Evolutionary conservation across 2,888 invertebrate species (phyloP), one percentile per base, ranked within the genome.

Genomic region (Hydrotaea cyrtoneurina): DNA sequence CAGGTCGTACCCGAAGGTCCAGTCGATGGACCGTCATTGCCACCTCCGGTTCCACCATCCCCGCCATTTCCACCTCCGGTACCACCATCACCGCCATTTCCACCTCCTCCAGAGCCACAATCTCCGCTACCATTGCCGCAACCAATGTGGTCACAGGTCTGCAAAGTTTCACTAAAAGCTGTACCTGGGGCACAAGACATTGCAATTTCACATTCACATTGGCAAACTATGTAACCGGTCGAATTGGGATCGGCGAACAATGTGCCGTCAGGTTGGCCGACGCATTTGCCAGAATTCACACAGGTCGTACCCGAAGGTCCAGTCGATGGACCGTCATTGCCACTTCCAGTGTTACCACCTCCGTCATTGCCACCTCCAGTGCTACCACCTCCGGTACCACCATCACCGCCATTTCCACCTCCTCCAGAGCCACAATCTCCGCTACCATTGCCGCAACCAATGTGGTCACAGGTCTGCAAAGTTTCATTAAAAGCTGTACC

Each of bases 271-370:
- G 50, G 11, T 46, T 78, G 23, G 1, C 62, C 62, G 0, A 43
- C 4, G 31, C 86, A 86, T 10, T 84, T 80, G 0, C 86, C 84
- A 10, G 82, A 62, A 62, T 64, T 83, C 2, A 80, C 10, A 23
- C 86, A 86, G 2, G 82, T 78, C 57, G 76, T 80, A 11, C 86
- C 86, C 4, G 83, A 85, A 66, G 86, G 83, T 10, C 86, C 85
- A 11, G 83, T 73, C 0, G 57, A 39, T 10, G 83, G 83, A 4
- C 53, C 73, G 0, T 69, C 64, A 71, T 26, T 62, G 2, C 1
- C 62, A 21, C 31, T 36, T 13, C 26, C 66, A n/a, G n/a, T n/a
- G n/a, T n/a, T n/a, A n/a, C 2, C 62, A 21, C 31, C 36, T 13
- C 26, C 66, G 0, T n/a, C n/a, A n/a, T n/a, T n/a, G 13, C 23